Conservation (phyloP, 2,113 vertebrate genomes). For the Vanacampus margaritifer region DNA sequence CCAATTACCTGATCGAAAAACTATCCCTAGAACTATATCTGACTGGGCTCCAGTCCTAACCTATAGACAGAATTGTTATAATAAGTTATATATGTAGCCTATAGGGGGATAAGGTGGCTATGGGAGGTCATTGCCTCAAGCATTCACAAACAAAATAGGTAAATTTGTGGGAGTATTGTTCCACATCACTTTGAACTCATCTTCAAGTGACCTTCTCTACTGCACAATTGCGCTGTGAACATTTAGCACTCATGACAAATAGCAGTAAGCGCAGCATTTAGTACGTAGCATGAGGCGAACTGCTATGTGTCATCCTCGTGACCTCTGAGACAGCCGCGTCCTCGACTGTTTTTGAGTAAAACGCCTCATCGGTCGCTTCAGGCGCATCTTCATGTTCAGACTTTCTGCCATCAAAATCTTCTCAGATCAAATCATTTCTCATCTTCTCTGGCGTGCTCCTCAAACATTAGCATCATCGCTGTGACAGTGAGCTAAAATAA, state of each 20-base stretch:
- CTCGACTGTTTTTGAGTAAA: slow-evolving; percentile 3
- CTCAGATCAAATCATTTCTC: slow-evolving; percentile 1
- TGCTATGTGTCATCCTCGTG: slow-evolving; percentile 13
- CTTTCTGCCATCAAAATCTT: slow-evolving; percentile 6
- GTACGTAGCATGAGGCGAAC: not conserved
- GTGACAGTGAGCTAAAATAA: not conserved
- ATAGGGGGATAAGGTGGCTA: too few relatives aligned
- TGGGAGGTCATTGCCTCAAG: too few relatives aligned
- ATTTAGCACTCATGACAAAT: slow-evolving; percentile 11
- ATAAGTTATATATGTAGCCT: too few relatives aligned
- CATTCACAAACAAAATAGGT: too few relatives aligned
- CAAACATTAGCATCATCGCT: not conserved
- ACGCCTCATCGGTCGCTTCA: slow-evolving; percentile 15
- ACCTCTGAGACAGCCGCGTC: slow-evolving; percentile 3
- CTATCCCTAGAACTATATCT: too few relatives aligned
- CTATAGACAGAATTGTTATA: too few relatives aligned
- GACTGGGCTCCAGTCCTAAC: too few relatives aligned
- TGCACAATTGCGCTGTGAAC: not conserved
- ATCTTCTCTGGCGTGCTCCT: not conserved
- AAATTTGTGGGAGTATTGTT: too few relatives aligned
- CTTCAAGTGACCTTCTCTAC: too few relatives aligned
- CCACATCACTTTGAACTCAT: too few relatives aligned
- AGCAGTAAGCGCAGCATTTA: slow-evolving; percentile 14
- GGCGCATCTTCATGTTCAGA: slow-evolving; percentile 15
- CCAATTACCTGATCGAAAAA: too few relatives aligned